Percentiles rank a stretch among this genome's conserved stretches.
Conservation (phyloP, 2,888 invertebrate species). For the Hydriomena furcata region DNA sequence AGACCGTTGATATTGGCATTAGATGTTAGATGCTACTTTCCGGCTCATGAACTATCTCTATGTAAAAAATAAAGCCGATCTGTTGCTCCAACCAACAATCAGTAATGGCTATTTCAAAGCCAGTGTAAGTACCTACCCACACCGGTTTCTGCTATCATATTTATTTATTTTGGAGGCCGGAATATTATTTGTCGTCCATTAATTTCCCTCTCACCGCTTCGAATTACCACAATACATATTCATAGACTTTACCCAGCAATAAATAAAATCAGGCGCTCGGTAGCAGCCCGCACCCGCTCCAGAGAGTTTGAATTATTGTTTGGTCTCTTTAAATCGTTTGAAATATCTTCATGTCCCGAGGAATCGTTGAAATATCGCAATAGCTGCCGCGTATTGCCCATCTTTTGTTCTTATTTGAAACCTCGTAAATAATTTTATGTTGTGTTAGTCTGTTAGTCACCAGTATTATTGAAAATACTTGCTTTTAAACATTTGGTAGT, state of each 20-base stretch:
- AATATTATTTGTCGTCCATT: slow-evolving; percentile 2
- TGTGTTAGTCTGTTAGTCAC: too few species aligned
- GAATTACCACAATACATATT: slow-evolving; percentile 18
- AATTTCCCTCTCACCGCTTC: slow-evolving; percentile 1
- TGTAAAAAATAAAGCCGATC: too few species aligned
- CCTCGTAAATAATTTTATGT: too few species aligned
- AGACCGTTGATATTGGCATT: too few species aligned
- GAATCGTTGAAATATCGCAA: slow-evolving; percentile 16
- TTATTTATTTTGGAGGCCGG: slow-evolving; percentile 1
- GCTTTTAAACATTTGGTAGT: too few species aligned
- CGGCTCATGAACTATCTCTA: too few species aligned
- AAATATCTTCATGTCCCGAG: slow-evolving; percentile 7
- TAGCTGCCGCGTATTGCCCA: background rate
- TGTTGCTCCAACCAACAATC: too few species aligned
- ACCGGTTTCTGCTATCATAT: too few species aligned
- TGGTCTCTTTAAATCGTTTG: slow-evolving; percentile 17
- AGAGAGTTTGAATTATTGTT: slow-evolving; percentile 20
- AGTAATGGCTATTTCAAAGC: too few species aligned
- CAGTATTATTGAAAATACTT: too few species aligned
- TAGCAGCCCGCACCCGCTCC: slow-evolving; percentile 9
- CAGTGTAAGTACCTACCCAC: background rate
- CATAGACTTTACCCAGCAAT: slow-evolving; percentile 15
- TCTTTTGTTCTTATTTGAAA: slow-evolving; percentile 4
- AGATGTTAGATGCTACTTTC: too few species aligned
- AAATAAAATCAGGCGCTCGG: slow-evolving; percentile 23